Evolutionary conservation across 64 coral and sea anemone genomes (phyloP), one percentile per base, ranked within the genome.

Genomic region (Hydrozoanthus tunicans): DNA sequence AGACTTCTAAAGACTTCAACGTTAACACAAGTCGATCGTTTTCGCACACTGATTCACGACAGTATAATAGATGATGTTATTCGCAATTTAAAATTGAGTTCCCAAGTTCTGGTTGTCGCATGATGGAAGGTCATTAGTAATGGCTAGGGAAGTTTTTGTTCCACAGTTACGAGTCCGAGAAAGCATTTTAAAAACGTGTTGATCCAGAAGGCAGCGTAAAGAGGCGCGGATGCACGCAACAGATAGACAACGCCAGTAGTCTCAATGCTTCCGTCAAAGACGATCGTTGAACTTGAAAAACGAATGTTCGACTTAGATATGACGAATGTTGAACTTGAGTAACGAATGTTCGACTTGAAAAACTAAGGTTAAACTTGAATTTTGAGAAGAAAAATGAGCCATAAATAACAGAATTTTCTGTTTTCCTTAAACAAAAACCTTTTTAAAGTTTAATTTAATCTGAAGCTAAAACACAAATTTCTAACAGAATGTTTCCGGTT

Each of bases 21-120:
- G 64, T 59, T 58, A 59, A 57, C 70, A 82, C 26, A 25, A 74
- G 52, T 51, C 14, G 53, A 77, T 73, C 53, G n/a, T 83, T 92
- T 84, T 83, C 79, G 9, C 6, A 76, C 63, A 84, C 20, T 20
- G 20, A 20, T 84, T 52, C 20, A 77, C 59, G 58, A 92, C 58
- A 13, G 72, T 74, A 51, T 25, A 72, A n/a, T 92, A 20, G 80
- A 84, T 75, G 66, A 83, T 60, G 51, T 92, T 51, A 62, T 92
- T 64, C 4, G 54, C 7, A 79, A 90, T 6, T 90, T 79, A 78
- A 79, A 52, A 60, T 53, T 4, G 58, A 89, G 58, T 57, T 53
- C 54, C 89, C 77, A 11, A 79, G 56, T 53, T 69, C 51, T 78
- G 89, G 76, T 17, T 90, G 66, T 51, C 58, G 76, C 9, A 79